These are phyloP conservation scores for Platygyra sinensis DNA, from an alignment of 64 coral and sea anemone genomes.

Conservation along the genomic window DNA sequence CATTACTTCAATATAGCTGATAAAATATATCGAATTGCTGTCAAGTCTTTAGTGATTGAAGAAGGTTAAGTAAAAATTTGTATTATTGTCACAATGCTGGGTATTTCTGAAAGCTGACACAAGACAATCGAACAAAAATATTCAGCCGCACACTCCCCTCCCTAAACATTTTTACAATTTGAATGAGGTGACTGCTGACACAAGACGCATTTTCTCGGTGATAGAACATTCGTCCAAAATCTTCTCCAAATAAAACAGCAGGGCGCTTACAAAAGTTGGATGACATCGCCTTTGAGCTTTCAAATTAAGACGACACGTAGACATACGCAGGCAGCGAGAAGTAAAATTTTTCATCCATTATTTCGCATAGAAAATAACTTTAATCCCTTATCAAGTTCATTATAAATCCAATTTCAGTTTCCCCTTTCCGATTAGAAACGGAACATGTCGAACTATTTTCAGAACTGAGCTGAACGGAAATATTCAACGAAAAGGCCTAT, in stretches of 20 bases:
- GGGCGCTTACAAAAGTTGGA: neutral
- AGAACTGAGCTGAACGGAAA: no score
- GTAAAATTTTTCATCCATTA: no score
- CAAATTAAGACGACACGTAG: no score
- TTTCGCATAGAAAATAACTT: no score
- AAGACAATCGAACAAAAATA: neutral
- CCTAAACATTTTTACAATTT: neutral
- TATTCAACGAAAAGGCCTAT: neutral
- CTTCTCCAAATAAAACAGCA: neutral
- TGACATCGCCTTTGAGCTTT: no score
- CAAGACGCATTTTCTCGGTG: neutral
- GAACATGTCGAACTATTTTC: no score
- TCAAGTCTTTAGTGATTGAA: neutral
- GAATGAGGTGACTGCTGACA: neutral
- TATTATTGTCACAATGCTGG: neutral
- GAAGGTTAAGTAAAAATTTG: neutral
- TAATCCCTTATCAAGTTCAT: no score
- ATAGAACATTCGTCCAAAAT: neutral
- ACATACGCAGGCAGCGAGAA: no score
- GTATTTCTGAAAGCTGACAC: neutral
- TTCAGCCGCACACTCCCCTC: neutral
- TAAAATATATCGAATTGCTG: neutral
- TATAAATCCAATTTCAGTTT: no score
- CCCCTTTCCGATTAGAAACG: no score
- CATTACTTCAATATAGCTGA: neutral